A percentile compares a stretch with the other conserved stretches of the same genome.
Conservation (phyloP, 2,113 vertebrate genomes). For the Pampusana beccarii region DNA sequence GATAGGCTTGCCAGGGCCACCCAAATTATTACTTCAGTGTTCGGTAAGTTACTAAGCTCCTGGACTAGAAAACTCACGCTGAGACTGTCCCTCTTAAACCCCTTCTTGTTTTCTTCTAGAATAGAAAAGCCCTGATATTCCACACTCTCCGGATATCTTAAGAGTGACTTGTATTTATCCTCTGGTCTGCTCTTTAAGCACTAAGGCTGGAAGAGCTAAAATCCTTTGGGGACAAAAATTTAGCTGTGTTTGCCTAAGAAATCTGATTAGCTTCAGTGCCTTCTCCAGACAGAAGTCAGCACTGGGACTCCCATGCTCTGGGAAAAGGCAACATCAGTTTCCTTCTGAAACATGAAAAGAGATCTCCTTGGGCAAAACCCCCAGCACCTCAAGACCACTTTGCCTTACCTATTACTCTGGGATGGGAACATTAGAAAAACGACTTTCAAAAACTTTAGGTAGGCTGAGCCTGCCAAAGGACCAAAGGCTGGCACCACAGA, state of each 20-base stretch:
- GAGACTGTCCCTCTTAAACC: not conserved
- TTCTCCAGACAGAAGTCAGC: not conserved
- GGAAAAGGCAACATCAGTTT: not conserved
- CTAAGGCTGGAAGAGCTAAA: not conserved
- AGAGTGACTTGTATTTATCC: not conserved
- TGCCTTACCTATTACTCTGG: not conserved
- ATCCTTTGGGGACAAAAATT: not conserved
- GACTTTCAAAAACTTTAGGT: not conserved
- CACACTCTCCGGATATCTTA: not conserved
- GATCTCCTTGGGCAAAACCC: not conserved
- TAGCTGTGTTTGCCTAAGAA: not conserved
- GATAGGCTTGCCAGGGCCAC: not conserved
- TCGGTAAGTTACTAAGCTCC: not conserved
- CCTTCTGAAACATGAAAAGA: not conserved
- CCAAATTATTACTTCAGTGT: not conserved
- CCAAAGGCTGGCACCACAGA: not conserved
- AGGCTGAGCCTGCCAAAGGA: not conserved
- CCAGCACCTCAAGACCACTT: not conserved
- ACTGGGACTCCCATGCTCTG: rapidly evolving
- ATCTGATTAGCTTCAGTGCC: not conserved
- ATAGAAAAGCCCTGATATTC: not conserved
- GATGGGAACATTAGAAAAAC: not conserved
- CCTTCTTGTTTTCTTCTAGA: not conserved
- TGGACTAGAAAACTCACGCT: not conserved
- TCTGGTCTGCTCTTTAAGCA: not conserved